Conservation (phyloP, 2,113 vertebrate genomes). For the Suricata suricatta region DNA sequence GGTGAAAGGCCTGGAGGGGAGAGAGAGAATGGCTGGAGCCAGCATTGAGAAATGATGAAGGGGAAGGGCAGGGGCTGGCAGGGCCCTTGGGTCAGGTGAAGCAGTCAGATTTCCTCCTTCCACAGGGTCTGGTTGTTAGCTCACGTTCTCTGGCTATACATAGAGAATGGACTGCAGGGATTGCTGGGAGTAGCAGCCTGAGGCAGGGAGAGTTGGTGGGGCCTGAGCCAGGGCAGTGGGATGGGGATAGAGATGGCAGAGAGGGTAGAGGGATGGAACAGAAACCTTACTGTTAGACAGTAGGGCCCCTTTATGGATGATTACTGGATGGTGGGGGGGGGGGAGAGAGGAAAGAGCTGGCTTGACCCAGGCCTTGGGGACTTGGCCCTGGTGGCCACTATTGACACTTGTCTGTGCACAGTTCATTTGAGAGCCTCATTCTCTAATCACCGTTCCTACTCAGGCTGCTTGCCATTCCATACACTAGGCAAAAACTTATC, state of each 20-base stretch:
- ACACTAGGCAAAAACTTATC: neutral
- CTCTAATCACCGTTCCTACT: neutral
- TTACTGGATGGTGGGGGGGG: neutral
- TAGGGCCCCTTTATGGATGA: neutral
- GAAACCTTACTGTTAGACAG: neutral
- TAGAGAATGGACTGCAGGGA: neutral
- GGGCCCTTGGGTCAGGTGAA: neutral
- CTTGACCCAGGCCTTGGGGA: neutral
- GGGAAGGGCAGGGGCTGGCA: neutral
- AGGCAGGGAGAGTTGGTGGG: neutral
- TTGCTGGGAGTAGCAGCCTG: neutral
- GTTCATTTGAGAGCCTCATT: neutral
- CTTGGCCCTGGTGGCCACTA: neutral
- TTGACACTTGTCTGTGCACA: neutral
- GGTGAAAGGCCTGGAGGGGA: neutral
- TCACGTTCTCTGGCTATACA: neutral
- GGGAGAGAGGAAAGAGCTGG: neutral
- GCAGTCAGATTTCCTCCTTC: neutral
- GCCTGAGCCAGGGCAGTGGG: neutral
- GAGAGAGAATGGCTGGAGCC: neutral
- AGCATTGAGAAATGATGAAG: neutral
- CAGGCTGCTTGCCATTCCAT: neutral
- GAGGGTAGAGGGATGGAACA: neutral
- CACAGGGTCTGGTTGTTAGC: neutral
- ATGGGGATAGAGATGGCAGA: neutral